Evolutionary conservation across 2,113 vertebrate genomes (phyloP), one percentile per base, ranked within the genome.

Genomic region (human (Homo sapiens)): DNA sequence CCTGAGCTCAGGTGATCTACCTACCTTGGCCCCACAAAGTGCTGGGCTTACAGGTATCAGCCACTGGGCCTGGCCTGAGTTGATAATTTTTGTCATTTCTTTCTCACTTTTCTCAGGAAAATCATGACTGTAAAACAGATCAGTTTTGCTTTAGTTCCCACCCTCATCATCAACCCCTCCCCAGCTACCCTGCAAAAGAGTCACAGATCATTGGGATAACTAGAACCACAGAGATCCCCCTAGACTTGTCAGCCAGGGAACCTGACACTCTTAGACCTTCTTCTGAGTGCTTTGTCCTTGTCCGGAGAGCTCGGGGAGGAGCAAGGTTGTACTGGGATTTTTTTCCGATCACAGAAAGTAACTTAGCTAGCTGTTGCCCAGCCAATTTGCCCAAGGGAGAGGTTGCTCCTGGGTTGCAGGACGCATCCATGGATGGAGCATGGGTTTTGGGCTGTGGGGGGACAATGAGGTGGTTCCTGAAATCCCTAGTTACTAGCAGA

Each of bases 301-400:
- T 45, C 27, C 5, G 4, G n/a, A 90, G 38, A 85, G 88, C 59
- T 57, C 13, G 18, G 8, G 0, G 22, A 35, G n/a, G 66, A 3
- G 6, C 18, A 9, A 8, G 20, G 20, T 16, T n/a, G 27, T 11
- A 32, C 0, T 3, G 27, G 75, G 48, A 40, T 9, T 59, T 70
- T 52, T 57, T 90, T 66, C 40, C 79, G 59, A 88, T 73, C 45
- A 38, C 12, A 68, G 75, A 80, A 76, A 3, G 2, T 52, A 5
- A 30, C n/a, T 5, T 13, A 61, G 30, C 61, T 20, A 14, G 75
- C 1, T 5, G 7, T 22, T 72, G 32, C 10, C 81, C 61, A 14
- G 61, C 35, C 6, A 2, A 5, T 22, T 25, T 38, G 27, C 35
- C 48, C 16, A 27, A 12, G 45, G 73, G 32, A 38, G 50, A 40